A percentile compares a stretch with the other conserved stretches of the same genome.
Evolutionary conservation across 1,140 invertebrate species (phyloP).

Genomic region (Orius insidiosus): DNA sequence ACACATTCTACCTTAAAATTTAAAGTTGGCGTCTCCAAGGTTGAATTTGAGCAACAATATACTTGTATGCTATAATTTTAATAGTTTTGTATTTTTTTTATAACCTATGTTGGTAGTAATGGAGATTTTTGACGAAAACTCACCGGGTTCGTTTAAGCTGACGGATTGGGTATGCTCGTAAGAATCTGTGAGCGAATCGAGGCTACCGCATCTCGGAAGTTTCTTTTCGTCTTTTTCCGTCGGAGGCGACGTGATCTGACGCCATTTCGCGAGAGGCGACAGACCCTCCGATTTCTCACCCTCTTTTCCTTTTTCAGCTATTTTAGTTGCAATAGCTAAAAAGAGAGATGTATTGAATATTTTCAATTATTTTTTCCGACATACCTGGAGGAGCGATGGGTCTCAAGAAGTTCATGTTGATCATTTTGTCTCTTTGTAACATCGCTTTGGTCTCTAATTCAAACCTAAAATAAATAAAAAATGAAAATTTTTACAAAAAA

Average conservation of each 20-base stretch:
- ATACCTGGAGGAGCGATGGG: slow-evolving; percentile 1
- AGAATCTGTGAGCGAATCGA: too few species aligned
- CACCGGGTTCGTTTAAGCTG: too few species aligned
- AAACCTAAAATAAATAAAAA: slow-evolving; percentile 26
- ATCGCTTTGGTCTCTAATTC: slow-evolving; percentile 53
- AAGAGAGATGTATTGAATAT: background rate
- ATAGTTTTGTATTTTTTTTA: too few species aligned
- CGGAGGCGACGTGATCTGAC: slow-evolving; percentile 5
- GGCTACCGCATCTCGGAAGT: too few species aligned
- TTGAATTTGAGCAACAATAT: too few species aligned
- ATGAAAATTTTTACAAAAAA: slow-evolving; percentile 1
- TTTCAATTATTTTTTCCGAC: background rate
- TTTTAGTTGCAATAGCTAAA: slow-evolving; percentile 17
- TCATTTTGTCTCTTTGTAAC: slow-evolving; percentile 38
- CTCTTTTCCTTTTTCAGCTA: slow-evolving; percentile 10
- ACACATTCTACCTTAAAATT: too few species aligned
- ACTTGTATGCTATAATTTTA: too few species aligned
- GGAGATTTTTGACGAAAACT: too few species aligned
- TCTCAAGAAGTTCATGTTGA: slow-evolving; percentile 14
- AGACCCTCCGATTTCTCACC: too few species aligned
- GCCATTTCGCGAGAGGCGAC: slow-evolving; percentile 6
- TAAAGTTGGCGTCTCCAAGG: too few species aligned
- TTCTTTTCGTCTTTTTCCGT: background rate
- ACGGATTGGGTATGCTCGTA: too few species aligned
- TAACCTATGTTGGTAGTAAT: too few species aligned